These are phyloP conservation scores for Entosphenus tridentatus DNA, from an alignment of 2,113 vertebrate genomes.

Conservation along the genomic window DNA sequence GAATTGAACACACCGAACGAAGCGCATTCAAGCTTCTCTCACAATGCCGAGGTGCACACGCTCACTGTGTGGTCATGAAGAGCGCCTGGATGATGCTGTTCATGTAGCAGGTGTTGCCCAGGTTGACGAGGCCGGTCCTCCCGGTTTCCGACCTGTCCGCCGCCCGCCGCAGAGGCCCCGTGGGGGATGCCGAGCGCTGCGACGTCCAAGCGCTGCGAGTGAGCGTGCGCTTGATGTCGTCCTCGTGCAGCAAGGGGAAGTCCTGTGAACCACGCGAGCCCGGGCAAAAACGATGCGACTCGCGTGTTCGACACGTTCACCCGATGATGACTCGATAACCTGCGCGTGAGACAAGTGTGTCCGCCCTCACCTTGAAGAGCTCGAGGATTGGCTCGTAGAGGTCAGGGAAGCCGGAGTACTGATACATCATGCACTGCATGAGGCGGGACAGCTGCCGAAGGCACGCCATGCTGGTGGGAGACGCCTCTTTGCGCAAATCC, in stretches of 20 bases:
- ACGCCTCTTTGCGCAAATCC: conserved; percentile 48
- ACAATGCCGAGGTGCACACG: no score
- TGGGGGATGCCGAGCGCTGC: conserved; percentile 62
- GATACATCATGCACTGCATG: conserved; percentile 96
- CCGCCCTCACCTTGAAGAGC: conserved; percentile 43
- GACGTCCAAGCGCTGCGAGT: conserved; percentile 98
- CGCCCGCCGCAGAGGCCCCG: conserved; percentile 46
- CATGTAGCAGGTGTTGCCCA: conserved; percentile 96
- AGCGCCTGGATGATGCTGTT: conserved; percentile 93
- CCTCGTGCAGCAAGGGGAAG: conserved; percentile 63
- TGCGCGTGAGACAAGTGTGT: no score
- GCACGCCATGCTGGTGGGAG: conserved; percentile 53
- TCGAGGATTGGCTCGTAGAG: conserved; percentile 86
- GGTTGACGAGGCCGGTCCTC: conserved; percentile 81
- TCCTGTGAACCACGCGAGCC: conserved; percentile 26
- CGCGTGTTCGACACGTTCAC: no score
- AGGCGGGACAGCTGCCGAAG: conserved; percentile 60
- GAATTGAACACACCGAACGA: no score
- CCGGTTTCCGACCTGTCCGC: conserved; percentile 87
- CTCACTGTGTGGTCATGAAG: conserved; percentile 97
- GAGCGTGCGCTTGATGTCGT: conserved; percentile 72
- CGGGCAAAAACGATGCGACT: no score
- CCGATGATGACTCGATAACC: no score
- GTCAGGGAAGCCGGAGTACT: conserved; percentile 93
- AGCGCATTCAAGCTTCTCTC: no score